phyloP scores from a whole-genome alignment of 2,113 vertebrate species.

The Centropus unirufus region DNA sequence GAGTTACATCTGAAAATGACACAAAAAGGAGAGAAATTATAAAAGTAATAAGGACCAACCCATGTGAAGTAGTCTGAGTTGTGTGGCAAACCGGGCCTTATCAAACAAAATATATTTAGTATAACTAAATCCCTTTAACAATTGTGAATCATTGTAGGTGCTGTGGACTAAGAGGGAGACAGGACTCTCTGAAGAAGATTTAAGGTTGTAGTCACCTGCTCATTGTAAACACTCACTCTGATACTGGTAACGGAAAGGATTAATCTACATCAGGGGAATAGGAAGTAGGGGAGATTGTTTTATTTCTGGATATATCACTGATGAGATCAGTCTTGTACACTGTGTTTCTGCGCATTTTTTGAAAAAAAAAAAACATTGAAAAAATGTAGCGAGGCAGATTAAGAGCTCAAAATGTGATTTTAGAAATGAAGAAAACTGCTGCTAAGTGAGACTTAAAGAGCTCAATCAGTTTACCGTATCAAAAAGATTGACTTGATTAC shows the following conservation, averaged over 20 bases:
- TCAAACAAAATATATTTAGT: not conserved
- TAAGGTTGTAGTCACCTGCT: not conserved
- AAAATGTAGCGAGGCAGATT: not conserved
- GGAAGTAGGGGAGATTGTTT: not conserved
- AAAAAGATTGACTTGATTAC: conserved; percentile 60
- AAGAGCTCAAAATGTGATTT: conserved; percentile 39
- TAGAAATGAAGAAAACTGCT: conserved; percentile 39
- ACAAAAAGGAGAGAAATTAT: not conserved
- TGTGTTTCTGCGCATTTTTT: not conserved
- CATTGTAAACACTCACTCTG: not conserved
- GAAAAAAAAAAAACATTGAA: not conserved
- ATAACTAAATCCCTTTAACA: not conserved
- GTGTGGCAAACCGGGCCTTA: not conserved
- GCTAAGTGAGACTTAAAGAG: conserved; percentile 39
- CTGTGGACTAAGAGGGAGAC: not conserved
- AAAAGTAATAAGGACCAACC: not conserved
- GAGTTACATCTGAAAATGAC: not conserved
- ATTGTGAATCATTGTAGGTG: not conserved
- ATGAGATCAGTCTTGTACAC: not conserved
- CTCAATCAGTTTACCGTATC: conserved; percentile 51
- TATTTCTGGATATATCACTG: not conserved
- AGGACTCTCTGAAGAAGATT: not conserved
- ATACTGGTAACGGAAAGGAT: not conserved
- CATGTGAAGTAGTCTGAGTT: not conserved
- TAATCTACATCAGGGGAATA: not conserved